phyloP scores from a whole-genome alignment of 1,140 invertebrate genomes.

The Lordiphosa collinella region DNA sequence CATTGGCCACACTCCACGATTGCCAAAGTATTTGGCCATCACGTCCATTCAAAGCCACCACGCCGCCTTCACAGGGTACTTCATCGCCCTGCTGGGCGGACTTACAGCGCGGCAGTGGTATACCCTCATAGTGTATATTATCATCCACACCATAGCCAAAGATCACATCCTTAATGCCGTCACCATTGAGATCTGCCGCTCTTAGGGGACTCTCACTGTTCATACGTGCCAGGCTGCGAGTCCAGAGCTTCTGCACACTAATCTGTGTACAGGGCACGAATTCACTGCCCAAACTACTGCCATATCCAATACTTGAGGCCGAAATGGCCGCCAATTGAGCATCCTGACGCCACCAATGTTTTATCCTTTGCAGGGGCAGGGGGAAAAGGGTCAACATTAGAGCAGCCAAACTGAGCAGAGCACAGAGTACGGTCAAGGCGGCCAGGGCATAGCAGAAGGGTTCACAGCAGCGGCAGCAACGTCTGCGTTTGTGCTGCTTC shows the following conservation, averaged over 20 bases:
- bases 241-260: conserved; percentile 86
- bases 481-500: conserved; percentile 79
- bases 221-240: conserved; percentile 85
- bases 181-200: conserved; percentile 86
- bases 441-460: conserved; percentile 84
- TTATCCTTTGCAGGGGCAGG: conserved; percentile 82
- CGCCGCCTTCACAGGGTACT: conserved; percentile 86
- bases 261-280: conserved; percentile 86
- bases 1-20: conserved; percentile 86
- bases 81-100: conserved; percentile 65
- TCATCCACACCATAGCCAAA: conserved; percentile 87
- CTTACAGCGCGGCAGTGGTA: conserved; percentile 68
- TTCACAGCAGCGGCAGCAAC: conserved; percentile 82
- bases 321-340: conserved; percentile 18
- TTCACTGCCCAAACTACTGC: conserved; percentile 65
- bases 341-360: conserved; percentile 81
- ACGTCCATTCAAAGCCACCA: conserved; percentile 87
- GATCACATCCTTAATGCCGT: conserved; percentile 88
- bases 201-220: conserved; percentile 88
- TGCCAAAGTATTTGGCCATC: conserved; percentile 88
- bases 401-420: conserved; percentile 83
- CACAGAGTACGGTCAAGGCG: conserved; percentile 81
- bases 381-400: conserved; percentile 85
- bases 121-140: conserved; percentile 73
- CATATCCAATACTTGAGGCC: conserved; percentile 28